Conservation (phyloP, 1,140 invertebrate genomes). For the Drosophila ananassae region DNA sequence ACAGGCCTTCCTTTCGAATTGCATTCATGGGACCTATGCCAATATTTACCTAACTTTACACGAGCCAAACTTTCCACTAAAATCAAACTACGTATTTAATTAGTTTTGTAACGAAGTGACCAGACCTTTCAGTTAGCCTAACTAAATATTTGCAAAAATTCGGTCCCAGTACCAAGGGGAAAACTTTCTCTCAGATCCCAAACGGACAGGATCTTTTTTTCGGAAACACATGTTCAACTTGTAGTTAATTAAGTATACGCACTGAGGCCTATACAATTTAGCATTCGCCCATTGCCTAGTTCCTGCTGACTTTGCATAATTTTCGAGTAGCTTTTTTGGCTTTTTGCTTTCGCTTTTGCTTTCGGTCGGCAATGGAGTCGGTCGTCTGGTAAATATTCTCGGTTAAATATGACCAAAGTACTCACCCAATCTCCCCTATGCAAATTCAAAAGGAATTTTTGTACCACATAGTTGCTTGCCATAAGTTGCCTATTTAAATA, state of each 20-base stretch:
- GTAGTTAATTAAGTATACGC: constrained; percentile 78
- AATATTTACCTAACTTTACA: constrained; percentile 61
- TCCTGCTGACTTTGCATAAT: constrained; percentile 78
- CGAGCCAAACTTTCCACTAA: constrained; percentile 12
- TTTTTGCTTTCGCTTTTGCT: constrained; percentile 12
- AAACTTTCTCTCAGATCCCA: constrained; percentile 23
- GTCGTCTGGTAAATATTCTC: constrained; percentile 51
- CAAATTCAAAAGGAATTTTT: constrained; percentile 62
- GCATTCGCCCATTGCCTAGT: constrained; percentile 45
- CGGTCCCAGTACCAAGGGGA: constrained; percentile 8
- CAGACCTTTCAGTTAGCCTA: constrained; percentile 36
- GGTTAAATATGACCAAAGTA: constrained; percentile 58
- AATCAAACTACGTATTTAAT: constrained; percentile 60
- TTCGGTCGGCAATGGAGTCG: constrained; percentile 31
- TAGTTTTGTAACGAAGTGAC: constrained; percentile 36
- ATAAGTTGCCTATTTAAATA: constrained; percentile 42
- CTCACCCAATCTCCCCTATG: constrained; percentile 55
- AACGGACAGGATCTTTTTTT: constrained; percentile 11
- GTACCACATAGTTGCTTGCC: constrained; percentile 17
- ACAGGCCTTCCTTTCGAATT: constrained; percentile 41
- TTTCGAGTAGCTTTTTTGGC: constrained; percentile 49
- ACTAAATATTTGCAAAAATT: constrained; percentile 78
- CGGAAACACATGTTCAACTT: constrained; percentile 55
- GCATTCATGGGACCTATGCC: constrained; percentile 45
- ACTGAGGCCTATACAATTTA: constrained; percentile 58